A percentile compares a stretch with the other conserved stretches of the same genome.
These are phyloP conservation scores for Picathartes gymnocephalus DNA, from an alignment of 2,113 vertebrate species.

Conservation along the genomic window DNA sequence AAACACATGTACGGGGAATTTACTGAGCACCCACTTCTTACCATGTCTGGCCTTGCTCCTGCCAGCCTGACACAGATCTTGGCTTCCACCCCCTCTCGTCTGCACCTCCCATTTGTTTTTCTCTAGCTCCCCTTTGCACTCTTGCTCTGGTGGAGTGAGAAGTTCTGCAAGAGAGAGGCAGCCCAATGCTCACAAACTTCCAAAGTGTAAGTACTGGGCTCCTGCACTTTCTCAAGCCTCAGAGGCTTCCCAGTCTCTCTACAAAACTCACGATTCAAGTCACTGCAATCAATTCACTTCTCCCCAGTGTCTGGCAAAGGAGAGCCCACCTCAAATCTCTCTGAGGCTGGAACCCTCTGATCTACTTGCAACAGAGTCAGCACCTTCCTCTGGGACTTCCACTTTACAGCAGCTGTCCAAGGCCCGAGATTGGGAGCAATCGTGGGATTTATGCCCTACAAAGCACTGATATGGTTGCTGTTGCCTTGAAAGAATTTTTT, in stretches of 20 bases:
- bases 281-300: neutral
- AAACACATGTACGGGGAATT: neutral
- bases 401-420: neutral
- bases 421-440: neutral
- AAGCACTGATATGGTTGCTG: neutral
- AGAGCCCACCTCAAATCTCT: neutral
- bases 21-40: neutral
- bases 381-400: neutral
- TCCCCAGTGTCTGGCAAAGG: neutral
- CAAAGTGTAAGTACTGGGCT: neutral
- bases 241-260: neutral
- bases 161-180: neutral
- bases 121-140: neutral
- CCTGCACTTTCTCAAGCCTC: neutral
- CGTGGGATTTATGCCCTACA: neutral
- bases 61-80: neutral
- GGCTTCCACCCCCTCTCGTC: neutral
- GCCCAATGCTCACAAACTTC: too few relatives aligned
- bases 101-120: neutral
- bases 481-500: neutral
- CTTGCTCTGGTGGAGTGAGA: neutral
- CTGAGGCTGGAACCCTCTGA: neutral
- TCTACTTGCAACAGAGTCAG: neutral
- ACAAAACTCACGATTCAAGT: neutral
- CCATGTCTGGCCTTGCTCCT: neutral